Evolutionary conservation across 2,888 invertebrate species (phyloP), one percentile per base, ranked within the genome.

Genomic region (Drosophila kokeensis): DNA sequence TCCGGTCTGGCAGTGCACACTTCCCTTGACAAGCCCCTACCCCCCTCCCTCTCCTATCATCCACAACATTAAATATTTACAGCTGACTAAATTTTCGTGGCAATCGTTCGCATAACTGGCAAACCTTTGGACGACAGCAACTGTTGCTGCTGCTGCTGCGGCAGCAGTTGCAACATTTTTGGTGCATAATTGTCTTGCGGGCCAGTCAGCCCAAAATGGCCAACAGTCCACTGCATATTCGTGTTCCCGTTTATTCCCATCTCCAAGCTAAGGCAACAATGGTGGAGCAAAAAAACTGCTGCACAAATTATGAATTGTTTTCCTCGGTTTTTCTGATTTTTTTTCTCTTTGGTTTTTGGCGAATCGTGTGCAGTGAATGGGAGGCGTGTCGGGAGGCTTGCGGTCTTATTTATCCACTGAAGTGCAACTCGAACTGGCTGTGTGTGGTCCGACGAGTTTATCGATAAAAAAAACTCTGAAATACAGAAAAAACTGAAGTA

Each of bases 71-170:
- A 45, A 45, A 45, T 73, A 30, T 85, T 77, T 73, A 81, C 83
- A 79, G 77, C 69, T 79, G 85, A 78, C 83, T 85, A 83, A 78
- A 80, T 88, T 83, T 79, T 69, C 81, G 86, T 75, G 79, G 71
- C 71, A 76, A 73, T 72, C 61, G 73, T 58, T 70, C 42, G 64
- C 58, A 69, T 60, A 48, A 62, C 69, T 45, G 59, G 60, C 59
- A 45, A 42, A 48, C 8, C 50, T 34, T n/a, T 30, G 29, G 11
- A 18, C 57, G 49, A 34, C 29, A n/a, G 13, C 55, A 65, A 48
- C 65, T 63, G 48, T 63, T 71, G 53, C 65, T 63, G 42, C 62
- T 69, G 70, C 54, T 70, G 75, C 59, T 62, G 73, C 21, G 53
- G 75, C 53, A 49, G 57, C 13, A 49, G 40, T 59, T 42, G 83